Evolutionary conservation across 1,140 invertebrate species (phyloP), one percentile per base, ranked within the genome.

Genomic region (Oncopodura yosiiana): DNA sequence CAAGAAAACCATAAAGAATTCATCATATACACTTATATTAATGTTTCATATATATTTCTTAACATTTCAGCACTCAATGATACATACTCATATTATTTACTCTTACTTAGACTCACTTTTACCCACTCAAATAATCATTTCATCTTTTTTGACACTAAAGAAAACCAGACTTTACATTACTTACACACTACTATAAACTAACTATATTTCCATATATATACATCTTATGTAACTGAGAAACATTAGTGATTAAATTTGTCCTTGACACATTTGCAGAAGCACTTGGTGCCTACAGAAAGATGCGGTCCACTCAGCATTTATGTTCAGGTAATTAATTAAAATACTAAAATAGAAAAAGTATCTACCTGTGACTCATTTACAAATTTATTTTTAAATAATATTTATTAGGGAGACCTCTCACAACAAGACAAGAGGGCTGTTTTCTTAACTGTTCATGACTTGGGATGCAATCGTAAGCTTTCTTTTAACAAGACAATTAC

Each of bases 401-500:
- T 70, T 71, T 69, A 73, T 11, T 71, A 88, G 84, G 86, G 86
- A 51, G 83, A 86, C 70, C 68, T 86, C 57, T 78, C 78, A 48
- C 81, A 84, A 67, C 79, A 83, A 66, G 82, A 85, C 63, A 83
- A 84, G 65, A 74, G 81, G 67, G 84, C 86, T 56, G 79, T 87
- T 41, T 87, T 93, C 67, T 71, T 92, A 24, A 92, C 88, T 16
- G 85, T 92, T 5, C 88, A 93, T 70, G 88, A 93, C 69, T 74
- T 92, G 61, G 88, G 88, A 69, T 86, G 84, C 66, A 90, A 90
- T 71, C 85, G 86, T 90, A 75, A 84, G 85, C 86, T 53, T 38
- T 14, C 3, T 49, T 21, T 48, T 46, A 37, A 14, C 32, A 11
- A 39, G 34, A n/a, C n/a, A n/a, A 8, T 23, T n/a, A 23, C n/a